Base-by-base conservation (phyloP, 2,113 vertebrate species). In the Gnathonemus longibarbis region DNA sequence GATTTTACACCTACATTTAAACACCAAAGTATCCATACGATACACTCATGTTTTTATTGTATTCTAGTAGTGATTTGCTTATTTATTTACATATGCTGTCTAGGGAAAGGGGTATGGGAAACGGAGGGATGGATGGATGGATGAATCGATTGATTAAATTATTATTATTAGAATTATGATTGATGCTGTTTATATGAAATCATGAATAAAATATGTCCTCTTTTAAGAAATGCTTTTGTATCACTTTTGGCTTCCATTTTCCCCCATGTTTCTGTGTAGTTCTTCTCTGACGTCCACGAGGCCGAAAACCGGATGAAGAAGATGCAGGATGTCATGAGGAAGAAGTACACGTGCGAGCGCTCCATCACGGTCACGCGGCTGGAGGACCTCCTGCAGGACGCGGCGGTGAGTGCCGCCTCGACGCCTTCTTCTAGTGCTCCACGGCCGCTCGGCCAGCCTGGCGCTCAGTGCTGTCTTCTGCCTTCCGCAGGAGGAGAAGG, bases 311-410 rank as follows among this genome's bases (percentile, higher is more conserved):
- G 95, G 92, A 94, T 99, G 94, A 96, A 94, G 86, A 98, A 97
- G 93, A 96, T 97, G 27, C 96, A 97, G 89, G 98, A 98, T 50
- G 95, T 56, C 0, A 95, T 99, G 95, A 96, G 94, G 91, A 97
- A 97, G 94, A 99, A 99, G 90, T 98, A 97, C 92, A 94, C 90
- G 58, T 98, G 97, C 0, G 98, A 98, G 92, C 97, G 97, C 53
- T 93, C 96, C 17, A 94, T 95, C 92, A 98, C 97, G 0, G 93
- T 97, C 90, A 98, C 98, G 0, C 96, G 98, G 7, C 95, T 99
- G 0, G 98, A 99, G 93, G 98, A 99, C 91, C 95, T 99, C 90
- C 95, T 99, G 62, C 97, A 98, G 93, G 98, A 99, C 3, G 96
- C 97, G 1, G 89, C 94, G 91, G 98, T 99, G 90, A 21, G 87